A percentile compares a stretch with the other conserved stretches of the same genome.
Evolutionary conservation across 2,888 invertebrate species (phyloP).

Genomic region (Drosophila tripunctata): DNA sequence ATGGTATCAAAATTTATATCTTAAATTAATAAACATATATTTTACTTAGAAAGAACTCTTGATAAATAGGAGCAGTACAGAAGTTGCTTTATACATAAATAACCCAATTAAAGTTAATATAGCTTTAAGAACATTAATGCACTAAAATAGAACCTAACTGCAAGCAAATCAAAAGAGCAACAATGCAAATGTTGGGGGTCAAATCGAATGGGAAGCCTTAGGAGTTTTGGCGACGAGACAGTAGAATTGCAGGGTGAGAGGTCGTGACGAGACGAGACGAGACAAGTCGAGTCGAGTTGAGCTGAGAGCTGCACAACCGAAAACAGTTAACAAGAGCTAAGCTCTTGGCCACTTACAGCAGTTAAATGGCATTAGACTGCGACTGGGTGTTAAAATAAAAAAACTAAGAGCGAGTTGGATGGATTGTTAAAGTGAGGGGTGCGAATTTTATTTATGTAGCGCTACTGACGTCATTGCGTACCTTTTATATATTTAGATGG

Average conservation of each 20-base stretch:
- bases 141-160: background rate
- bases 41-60: too few species aligned
- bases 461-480: slow-evolving; percentile 38
- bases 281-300: slow-evolving; percentile 41
- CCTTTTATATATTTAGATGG: slow-evolving; percentile 43
- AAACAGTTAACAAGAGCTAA: slow-evolving; percentile 76
- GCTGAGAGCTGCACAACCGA: slow-evolving; percentile 53
- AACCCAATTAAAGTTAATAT: background rate
- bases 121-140: background rate
- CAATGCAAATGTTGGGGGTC: slow-evolving; percentile 51
- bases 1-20: too few species aligned
- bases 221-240: slow-evolving; percentile 31
- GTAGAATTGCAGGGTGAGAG: background rate
- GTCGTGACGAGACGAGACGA: slow-evolving; percentile 41
- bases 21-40: too few species aligned
- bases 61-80: too few species aligned
- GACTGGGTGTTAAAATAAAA: slow-evolving; percentile 5
- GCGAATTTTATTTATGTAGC: slow-evolving; percentile 32
- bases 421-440: slow-evolving; percentile 25
- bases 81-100: too few species aligned
- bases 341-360: slow-evolving; percentile 68
- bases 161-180: slow-evolving; percentile 26
- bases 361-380: slow-evolving; percentile 70
- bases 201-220: slow-evolving; percentile 57
- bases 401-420: background rate